Evolutionary conservation across 2,113 vertebrate genomes (phyloP).

Genomic region (Tautogolabrus adspersus): DNA sequence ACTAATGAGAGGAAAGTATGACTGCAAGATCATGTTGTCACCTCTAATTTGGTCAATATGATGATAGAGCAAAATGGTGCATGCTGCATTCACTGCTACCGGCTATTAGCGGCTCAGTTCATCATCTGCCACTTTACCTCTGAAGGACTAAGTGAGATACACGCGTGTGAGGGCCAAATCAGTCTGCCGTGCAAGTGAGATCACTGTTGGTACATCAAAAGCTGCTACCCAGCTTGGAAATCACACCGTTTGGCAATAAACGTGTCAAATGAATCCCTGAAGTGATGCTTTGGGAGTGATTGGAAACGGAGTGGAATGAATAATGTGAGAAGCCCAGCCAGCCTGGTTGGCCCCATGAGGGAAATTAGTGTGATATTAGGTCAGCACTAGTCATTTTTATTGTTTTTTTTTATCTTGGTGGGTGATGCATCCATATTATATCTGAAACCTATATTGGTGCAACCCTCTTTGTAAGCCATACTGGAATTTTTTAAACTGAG

Average conservation of each 20-base stretch:
- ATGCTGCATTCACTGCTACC: constrained; percentile 20
- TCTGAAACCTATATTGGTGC: constrained; percentile 17
- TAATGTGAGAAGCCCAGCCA: constrained; percentile 21
- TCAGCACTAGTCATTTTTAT: constrained; percentile 44
- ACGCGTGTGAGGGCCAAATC: constrained; percentile 32
- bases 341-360: constrained; percentile 29
- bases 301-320: constrained; percentile 49
- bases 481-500: constrained; percentile 18
- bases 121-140: constrained; percentile 38
- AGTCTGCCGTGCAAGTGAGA: constrained; percentile 33
- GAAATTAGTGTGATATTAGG: constrained; percentile 38
- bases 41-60: constrained; percentile 18
- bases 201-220: constrained; percentile 32
- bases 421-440: constrained; percentile 14
- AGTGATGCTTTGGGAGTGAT: constrained; percentile 49
- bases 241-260: constrained; percentile 54
- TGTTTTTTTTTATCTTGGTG: constrained; percentile 26
- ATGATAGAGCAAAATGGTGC: constrained; percentile 8
- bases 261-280: constrained; percentile 48
- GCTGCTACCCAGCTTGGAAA: constrained; percentile 47
- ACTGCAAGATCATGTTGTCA: not conserved
- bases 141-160: constrained; percentile 15
- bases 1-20: rapidly evolving
- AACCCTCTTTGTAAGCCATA: constrained; percentile 16
- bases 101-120: constrained; percentile 14